Percentiles rank a stretch among this genome's conserved stretches.
Conservation (phyloP, 2,797 vertebrate species). For the Notoglanidium macrostoma region DNA sequence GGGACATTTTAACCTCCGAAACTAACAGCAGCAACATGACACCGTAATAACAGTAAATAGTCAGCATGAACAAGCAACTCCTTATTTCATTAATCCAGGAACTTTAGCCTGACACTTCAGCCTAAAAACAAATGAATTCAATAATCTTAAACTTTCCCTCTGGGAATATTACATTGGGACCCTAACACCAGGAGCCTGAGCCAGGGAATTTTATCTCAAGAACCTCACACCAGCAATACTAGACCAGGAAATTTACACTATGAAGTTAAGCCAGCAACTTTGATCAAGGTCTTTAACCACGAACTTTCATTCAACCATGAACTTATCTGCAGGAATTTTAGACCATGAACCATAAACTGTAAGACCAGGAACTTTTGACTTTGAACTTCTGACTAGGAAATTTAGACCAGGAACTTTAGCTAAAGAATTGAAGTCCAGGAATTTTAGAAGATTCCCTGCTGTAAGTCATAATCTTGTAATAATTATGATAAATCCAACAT, state of each 20-base stretch:
- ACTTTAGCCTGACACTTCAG: neutral
- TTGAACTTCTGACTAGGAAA: neutral
- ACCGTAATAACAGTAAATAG: neutral
- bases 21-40: neutral
- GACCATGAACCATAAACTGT: neutral
- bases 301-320: too few species aligned
- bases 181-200: neutral
- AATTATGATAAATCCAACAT: neutral
- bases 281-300: too few species aligned
- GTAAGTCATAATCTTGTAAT: neutral
- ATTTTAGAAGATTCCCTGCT: neutral
- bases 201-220: neutral
- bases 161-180: neutral
- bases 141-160: neutral
- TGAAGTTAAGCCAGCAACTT: neutral
- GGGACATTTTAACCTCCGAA: neutral
- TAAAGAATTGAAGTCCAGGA: neutral
- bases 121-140: neutral
- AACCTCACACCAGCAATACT: neutral
- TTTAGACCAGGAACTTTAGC: neutral
- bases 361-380: neutral
- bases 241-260: neutral
- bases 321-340: too few species aligned
- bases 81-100: neutral
- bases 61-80: neutral